Evolutionary conservation across 1,140 invertebrate species (phyloP).

Genomic region (Bilobella aurantiaca): DNA sequence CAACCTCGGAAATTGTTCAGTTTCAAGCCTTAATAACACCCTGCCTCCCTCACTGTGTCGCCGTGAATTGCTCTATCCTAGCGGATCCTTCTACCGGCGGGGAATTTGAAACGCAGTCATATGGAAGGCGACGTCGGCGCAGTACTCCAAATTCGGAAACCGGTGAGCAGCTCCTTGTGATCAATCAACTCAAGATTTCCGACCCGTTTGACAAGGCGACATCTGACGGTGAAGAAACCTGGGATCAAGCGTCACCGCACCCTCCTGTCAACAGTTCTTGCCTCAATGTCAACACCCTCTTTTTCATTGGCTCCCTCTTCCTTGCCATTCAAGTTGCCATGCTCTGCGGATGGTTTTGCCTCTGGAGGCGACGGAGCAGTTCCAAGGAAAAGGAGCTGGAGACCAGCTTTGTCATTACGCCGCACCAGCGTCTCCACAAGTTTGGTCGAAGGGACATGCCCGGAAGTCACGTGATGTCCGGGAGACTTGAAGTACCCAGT

Average conservation of each 20-base stretch:
- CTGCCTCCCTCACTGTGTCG: conserved; percentile 45
- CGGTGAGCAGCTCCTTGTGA: conserved; percentile 42
- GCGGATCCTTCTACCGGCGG: conserved; percentile 42
- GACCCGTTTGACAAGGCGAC: conserved; percentile 41
- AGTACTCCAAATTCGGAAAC: conserved; percentile 8
- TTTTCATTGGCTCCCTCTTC: conserved; percentile 40
- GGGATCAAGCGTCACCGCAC: conserved; percentile 9
- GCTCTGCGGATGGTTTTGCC: conserved; percentile 39
- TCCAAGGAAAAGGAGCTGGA: not conserved
- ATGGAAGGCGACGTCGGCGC: conserved; percentile 40
- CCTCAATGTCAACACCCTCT: conserved; percentile 37
- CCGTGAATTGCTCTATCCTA: conserved; percentile 40
- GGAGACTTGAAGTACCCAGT: not conserved
- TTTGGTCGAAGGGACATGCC: not conserved
- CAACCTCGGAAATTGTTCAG: conserved; percentile 47
- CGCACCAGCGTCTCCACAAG: not conserved
- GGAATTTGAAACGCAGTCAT: conserved; percentile 39
- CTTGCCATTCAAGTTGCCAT: conserved; percentile 40
- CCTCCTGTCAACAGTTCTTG: conserved; percentile 26
- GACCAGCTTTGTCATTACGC: not conserved
- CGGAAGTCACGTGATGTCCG: not conserved
- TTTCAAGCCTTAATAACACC: conserved; percentile 48
- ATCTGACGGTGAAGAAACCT: conserved; percentile 17
- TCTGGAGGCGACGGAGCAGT: conserved; percentile 38
- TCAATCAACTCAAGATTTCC: conserved; percentile 45